Conservation (phyloP, 1,140 invertebrate species). For the Callitettix versicolor region DNA sequence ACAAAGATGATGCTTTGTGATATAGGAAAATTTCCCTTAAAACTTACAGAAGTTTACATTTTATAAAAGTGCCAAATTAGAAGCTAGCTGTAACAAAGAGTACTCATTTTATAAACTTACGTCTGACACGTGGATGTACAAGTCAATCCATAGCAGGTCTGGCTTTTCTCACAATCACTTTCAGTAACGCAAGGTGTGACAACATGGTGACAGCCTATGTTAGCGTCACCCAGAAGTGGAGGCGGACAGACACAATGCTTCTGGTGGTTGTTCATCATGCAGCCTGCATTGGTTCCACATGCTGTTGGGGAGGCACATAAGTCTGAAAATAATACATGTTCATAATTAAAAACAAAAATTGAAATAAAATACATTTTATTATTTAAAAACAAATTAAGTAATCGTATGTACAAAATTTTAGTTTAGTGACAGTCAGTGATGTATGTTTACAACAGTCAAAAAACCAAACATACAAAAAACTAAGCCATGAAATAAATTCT, state of each 20-base stretch:
- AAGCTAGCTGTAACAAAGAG: no score
- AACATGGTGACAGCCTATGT: conserved; percentile 56
- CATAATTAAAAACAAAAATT: not conserved
- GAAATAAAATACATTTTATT: not conserved
- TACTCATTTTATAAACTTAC: conserved; percentile 36
- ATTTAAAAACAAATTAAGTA: not conserved
- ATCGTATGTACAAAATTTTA: no score
- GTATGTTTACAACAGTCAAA: no score
- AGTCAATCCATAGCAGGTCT: conserved; percentile 58
- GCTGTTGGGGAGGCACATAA: conserved; percentile 59
- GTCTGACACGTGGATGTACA: conserved; percentile 64
- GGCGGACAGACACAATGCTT: conserved; percentile 62
- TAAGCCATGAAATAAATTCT: no score
- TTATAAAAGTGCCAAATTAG: no score
- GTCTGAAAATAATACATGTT: conserved; percentile 36
- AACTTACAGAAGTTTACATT: no score
- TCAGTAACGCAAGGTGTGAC: conserved; percentile 47
- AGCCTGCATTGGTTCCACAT: conserved; percentile 75
- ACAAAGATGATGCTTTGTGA: no score
- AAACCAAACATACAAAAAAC: no score
- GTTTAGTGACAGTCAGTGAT: no score
- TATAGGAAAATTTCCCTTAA: no score
- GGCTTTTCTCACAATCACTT: conserved; percentile 52
- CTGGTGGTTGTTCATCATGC: conserved; percentile 53
- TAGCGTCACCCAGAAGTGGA: conserved; percentile 61